phyloP scores from a whole-genome alignment of 2,797 vertebrate species.

The Peromyscus eremicus region DNA sequence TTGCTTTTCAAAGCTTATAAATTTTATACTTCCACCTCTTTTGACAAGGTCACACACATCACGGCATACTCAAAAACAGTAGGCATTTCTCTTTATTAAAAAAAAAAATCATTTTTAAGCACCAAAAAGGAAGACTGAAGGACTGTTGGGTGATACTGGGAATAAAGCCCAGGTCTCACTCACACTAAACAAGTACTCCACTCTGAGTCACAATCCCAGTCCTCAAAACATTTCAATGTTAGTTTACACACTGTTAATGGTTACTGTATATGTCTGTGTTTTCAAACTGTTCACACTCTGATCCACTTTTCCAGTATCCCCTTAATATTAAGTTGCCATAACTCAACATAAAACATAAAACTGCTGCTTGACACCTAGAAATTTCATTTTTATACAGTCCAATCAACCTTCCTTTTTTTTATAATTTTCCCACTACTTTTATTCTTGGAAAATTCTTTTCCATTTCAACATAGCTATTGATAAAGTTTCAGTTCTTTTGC shows the following conservation, averaged over 20 bases:
- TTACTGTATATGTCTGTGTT: constrained; percentile 15
- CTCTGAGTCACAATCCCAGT: not conserved
- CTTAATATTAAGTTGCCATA: not conserved
- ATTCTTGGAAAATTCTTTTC: constrained; percentile 43
- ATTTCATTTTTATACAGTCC: constrained; percentile 23
- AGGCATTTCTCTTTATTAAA: not conserved
- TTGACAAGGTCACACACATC: not conserved
- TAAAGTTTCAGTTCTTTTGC: not conserved
- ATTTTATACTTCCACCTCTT: not conserved
- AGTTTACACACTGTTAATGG: not conserved
- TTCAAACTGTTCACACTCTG: constrained; percentile 30
- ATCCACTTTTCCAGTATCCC: not conserved
- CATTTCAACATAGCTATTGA: not conserved
- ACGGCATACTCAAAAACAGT: not conserved
- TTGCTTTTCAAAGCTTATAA: not conserved
- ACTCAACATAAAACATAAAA: constrained; percentile 21
- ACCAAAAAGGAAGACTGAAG: not conserved
- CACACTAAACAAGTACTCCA: not conserved
- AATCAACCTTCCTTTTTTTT: not conserved
- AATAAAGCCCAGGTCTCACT: not conserved
- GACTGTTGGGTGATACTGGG: not conserved
- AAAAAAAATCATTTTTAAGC: too few species aligned
- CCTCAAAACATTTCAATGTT: not conserved
- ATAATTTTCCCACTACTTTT: constrained; percentile 14
- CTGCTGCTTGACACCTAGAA: constrained; percentile 4